Conservation (phyloP, 2,888 invertebrate genomes). For the Horisme vitalbata region DNA sequence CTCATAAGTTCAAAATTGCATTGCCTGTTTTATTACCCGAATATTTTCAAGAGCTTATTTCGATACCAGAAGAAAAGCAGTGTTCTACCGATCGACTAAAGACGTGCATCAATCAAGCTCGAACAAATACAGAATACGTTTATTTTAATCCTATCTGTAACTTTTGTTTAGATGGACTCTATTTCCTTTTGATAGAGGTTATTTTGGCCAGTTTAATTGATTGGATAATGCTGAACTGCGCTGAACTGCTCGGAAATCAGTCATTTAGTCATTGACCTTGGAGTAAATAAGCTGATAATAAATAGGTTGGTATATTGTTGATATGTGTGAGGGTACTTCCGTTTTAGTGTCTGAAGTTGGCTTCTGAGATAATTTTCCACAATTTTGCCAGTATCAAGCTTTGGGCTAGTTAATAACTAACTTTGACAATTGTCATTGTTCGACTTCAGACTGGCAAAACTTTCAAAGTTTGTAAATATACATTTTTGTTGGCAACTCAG, state of each 20-base stretch:
- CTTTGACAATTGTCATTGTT: no score
- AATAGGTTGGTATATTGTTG: conserved; percentile 5
- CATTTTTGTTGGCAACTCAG: no score
- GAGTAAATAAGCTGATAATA: conserved; percentile 33
- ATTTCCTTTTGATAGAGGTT: not conserved
- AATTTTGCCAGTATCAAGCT: no score
- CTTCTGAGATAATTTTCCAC: no score
- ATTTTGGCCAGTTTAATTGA: no score
- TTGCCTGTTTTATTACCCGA: conserved; percentile 9
- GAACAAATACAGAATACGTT: conserved; percentile 12
- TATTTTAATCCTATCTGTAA: conserved; percentile 1
- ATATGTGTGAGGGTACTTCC: not conserved
- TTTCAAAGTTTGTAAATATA: no score
- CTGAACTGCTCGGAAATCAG: not conserved
- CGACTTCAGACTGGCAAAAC: no score
- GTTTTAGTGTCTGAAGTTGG: no score
- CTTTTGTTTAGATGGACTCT: not conserved
- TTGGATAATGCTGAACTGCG: not conserved
- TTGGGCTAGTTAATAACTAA: no score
- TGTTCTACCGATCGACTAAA: conserved; percentile 55
- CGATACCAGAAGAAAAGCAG: conserved; percentile 64
- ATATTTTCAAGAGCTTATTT: conserved; percentile 52
- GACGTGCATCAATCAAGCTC: conserved; percentile 68
- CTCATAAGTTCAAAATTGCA: no score
- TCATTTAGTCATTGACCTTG: conserved; percentile 1